These are phyloP conservation scores for Lepidurus couesii DNA, from an alignment of 1,140 invertebrate species.

Conservation along the genomic window DNA sequence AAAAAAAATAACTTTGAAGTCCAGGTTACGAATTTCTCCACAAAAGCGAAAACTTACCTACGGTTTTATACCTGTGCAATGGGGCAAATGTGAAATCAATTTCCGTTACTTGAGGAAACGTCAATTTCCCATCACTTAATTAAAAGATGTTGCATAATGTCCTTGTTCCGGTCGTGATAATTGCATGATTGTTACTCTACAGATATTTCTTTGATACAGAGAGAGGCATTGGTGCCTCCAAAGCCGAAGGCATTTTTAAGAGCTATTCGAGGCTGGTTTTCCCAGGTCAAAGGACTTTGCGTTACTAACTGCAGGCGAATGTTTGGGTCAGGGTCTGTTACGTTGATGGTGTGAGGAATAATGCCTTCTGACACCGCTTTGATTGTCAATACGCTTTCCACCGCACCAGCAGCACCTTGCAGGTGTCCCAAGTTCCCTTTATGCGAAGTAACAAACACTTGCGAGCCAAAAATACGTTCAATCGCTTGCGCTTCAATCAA, in stretches of 20 bases:
- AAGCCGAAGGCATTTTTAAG: constrained; percentile 98
- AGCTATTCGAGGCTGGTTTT: constrained; percentile 57
- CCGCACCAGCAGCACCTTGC: constrained; percentile 86
- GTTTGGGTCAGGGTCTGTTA: constrained; percentile 57
- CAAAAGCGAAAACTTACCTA: not conserved
- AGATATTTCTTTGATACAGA: constrained; percentile 57
- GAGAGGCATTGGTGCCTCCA: constrained; percentile 91
- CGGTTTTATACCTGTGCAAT: not conserved
- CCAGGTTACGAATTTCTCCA: too few relatives aligned
- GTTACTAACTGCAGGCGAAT: constrained; percentile 37
- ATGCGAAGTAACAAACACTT: constrained; percentile 74
- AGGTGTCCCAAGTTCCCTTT: constrained; percentile 95
- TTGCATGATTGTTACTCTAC: not conserved
- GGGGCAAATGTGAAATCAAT: not conserved
- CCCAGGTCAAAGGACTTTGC: not conserved
- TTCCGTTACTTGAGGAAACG: too few relatives aligned
- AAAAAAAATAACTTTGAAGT: too few relatives aligned
- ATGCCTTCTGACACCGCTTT: constrained; percentile 65
- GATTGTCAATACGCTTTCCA: constrained; percentile 82
- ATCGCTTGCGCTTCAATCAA: constrained; percentile 82
- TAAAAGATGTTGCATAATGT: not conserved
- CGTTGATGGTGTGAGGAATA: constrained; percentile 87
- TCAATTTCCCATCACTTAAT: not conserved
- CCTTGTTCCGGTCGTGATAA: not conserved
- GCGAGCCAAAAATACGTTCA: constrained; percentile 45